Evolutionary conservation across 2,113 vertebrate species (phyloP).

Genomic region (Strix uralensis): DNA sequence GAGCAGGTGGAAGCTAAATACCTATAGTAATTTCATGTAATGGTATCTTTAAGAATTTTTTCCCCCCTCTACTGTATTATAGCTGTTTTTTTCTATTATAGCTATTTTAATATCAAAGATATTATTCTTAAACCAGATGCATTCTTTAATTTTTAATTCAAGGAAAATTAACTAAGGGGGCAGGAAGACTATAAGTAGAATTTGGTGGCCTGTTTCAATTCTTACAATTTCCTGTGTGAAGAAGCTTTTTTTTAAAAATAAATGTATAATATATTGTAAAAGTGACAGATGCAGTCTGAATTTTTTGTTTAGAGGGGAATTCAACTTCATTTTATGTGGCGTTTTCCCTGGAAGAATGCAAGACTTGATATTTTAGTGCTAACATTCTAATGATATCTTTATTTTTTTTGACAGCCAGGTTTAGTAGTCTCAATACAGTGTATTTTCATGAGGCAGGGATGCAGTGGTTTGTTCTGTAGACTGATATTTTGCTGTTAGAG

Average conservation of each 20-base stretch:
- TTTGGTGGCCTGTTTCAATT: not conserved
- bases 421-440: not conserved
- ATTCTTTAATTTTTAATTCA: not conserved
- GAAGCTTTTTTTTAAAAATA: not conserved
- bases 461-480: not conserved
- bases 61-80: not conserved
- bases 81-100: not conserved
- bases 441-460: slow-evolving; percentile 21
- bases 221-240: not conserved
- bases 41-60: not conserved
- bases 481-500: slow-evolving; percentile 2
- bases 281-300: not conserved
- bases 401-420: not conserved
- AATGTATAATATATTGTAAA: not conserved
- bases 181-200: not conserved
- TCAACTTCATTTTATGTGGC: not conserved
- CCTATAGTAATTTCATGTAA: not conserved
- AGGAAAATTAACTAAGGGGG: not conserved
- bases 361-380: not conserved
- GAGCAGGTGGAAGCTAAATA: not conserved
- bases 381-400: not conserved
- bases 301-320: not conserved
- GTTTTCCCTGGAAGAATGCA: not conserved
- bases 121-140: not conserved
- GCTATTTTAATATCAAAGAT: not conserved